Evolutionary conservation across 1,140 invertebrate species (phyloP).

Genomic region (Oryctes rhinoceros): DNA sequence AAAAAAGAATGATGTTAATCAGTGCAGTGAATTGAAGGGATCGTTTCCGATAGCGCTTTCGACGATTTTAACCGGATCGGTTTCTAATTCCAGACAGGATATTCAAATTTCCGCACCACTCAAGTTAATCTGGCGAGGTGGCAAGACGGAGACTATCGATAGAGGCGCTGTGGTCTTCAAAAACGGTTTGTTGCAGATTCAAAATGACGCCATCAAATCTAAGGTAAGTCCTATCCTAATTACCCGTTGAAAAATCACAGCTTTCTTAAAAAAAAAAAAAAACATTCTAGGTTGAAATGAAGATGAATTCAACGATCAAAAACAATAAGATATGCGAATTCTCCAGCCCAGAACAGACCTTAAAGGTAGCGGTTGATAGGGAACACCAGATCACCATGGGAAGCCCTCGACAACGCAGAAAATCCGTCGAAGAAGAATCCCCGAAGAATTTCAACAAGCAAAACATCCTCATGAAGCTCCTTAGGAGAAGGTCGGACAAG

Average conservation of each 20-base stretch:
- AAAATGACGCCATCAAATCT: neutral
- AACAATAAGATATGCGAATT: slow-evolving; percentile 27
- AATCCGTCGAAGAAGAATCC: neutral
- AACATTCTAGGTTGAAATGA: neutral
- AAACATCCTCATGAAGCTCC: slow-evolving; percentile 38
- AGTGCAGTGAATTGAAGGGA: too few species aligned
- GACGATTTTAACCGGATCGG: too few species aligned
- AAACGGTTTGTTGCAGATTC: neutral
- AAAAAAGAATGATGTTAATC: too few species aligned
- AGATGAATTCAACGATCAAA: neutral
- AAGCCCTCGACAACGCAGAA: neutral
- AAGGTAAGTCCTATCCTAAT: neutral
- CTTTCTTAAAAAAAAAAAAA: neutral
- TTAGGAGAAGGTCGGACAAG: slow-evolving; percentile 45
- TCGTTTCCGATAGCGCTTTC: too few species aligned
- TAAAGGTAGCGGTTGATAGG: neutral
- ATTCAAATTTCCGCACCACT: slow-evolving; percentile 5
- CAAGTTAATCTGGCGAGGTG: slow-evolving; percentile 7
- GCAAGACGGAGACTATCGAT: neutral
- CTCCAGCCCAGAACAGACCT: neutral
- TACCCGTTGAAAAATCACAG: neutral
- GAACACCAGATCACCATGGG: slow-evolving; percentile 25
- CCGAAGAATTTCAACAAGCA: neutral
- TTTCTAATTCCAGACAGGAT: slow-evolving; percentile 16
- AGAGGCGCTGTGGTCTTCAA: slow-evolving; percentile 10